Evolutionary conservation across 64 coral and sea anemone species (phyloP), one percentile per base, ranked within the genome.

Genomic region (Pocillopora verrucosa): DNA sequence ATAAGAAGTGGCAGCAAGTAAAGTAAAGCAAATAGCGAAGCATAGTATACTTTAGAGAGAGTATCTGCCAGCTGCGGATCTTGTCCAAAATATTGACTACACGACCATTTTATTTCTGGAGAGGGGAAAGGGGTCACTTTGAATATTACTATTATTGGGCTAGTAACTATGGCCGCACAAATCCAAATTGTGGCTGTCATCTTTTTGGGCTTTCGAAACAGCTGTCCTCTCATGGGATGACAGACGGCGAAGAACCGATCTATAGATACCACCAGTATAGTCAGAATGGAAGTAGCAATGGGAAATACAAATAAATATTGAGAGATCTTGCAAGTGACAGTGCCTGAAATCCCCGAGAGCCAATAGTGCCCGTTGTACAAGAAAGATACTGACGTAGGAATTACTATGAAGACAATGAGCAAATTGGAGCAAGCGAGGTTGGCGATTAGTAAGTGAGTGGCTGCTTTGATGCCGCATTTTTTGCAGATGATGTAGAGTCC

Each of bases 221-320:
- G 12, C 73, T 87, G 30, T 22, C 76, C 87, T 34, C 82, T 93
- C 17, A 96, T 41, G 5, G 94, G 94, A 9, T 82, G 77, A 45
- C 87, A 92, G 30, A 96, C 92, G 4, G 94, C 94, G 14, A 86
- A 75, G 69, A 93, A 96, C 4, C 94, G 91, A 45, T 93, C 94
- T 15, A 83, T 75, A 56, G 94, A 93, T 15, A 96, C 92, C 51
- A 93, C 60, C 15, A 89, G 56, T 24, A 96, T 96, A 0, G 94
- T 96, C 0, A 96, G 30, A 61, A 96, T 96, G 0, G 91, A 93
- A 0, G 88, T 84, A 2, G 91, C 87, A 16, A 96, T 90, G 17
- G 94, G 83, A 10, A 93, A 88, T 5, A 87, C 63, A 51, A 93
- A 88, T 13, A 56, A 59, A 17, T 88, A 96, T 57, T 93, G 88